phyloP scores from a whole-genome alignment of 2,113 vertebrate genomes.

The Pygoscelis antarcticus region DNA sequence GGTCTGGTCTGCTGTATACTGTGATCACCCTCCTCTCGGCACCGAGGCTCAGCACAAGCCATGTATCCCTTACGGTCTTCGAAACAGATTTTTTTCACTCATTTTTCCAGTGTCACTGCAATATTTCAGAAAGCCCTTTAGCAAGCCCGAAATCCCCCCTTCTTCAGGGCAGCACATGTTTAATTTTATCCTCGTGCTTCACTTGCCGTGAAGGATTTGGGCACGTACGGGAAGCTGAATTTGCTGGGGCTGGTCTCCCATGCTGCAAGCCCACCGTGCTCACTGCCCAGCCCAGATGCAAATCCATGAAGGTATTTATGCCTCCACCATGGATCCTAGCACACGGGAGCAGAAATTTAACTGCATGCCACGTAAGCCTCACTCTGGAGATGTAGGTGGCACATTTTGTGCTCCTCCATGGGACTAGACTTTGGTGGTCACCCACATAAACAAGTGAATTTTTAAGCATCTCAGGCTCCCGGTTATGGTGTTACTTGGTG shows the following conservation, averaged over 20 bases:
- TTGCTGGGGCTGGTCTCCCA: neutral
- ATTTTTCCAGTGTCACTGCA: neutral
- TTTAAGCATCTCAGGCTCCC: neutral
- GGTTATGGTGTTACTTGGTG: neutral
- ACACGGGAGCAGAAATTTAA: neutral
- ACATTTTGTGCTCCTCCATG: neutral
- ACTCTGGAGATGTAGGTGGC: neutral
- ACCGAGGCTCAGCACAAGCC: neutral
- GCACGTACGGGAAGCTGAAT: accelerated
- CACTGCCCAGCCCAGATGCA: neutral
- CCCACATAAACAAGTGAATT: neutral
- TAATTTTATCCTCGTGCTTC: neutral
- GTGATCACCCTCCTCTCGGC: neutral
- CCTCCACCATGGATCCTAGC: neutral
- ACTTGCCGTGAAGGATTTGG: neutral
- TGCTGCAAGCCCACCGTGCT: neutral
- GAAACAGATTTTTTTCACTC: neutral
- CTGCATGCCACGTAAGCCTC: neutral
- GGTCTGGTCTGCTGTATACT: accelerated
- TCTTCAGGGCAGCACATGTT: neutral
- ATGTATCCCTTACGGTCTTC: neutral
- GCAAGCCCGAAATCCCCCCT: neutral
- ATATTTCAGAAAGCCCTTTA: neutral
- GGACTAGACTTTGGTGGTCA: neutral
- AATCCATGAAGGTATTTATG: neutral